Base-by-base conservation (phyloP, 2,888 invertebrate genomes). In the Drosophila putrida region DNA sequence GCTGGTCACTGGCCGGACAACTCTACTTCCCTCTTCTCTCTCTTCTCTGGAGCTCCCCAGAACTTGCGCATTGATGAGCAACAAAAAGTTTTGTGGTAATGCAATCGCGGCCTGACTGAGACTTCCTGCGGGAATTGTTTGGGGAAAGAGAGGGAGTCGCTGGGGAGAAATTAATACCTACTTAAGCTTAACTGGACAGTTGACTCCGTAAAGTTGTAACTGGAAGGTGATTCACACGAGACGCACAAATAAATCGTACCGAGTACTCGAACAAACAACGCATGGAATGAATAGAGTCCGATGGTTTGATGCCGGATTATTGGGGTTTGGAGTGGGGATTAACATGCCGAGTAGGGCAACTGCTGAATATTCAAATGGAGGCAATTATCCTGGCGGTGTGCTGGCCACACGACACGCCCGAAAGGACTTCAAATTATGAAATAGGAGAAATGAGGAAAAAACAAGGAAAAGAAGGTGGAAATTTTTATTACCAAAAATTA, bases 401-500 rank as follows among this genome's bases (percentile, higher is more conserved):
- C 64, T 53, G 61, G 61, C 54, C 77, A 59, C 49, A 44, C 65
- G 46, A 72, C 80, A 67, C 77, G 69, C 72, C 75, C 67, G 31
- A 51, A 50, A 64, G 53, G 78, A 64, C 57, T 60, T 54, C 62
- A 77, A 89, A 89, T 89, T 89, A 88, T 83, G 68, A 86, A 36
- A n/a, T 9, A 41, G 15, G 54, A 80, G 71, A 75, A 77, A 68
- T 28, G 39, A 47, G 8, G 9, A 11, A 27, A 15, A 47, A 36
- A 13, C n/a, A 4, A 35, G 36, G 25, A 64, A 57, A 43, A 63
- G 41, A 39, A 62, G 35, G 38, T 39, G 44, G 36, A 60, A 51
- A 62, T 89, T 89, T 90, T 90, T 90, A 90, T 90, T 78, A 83
- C 90, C 88, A 71, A 88, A 90, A 90, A 90, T 90, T 90, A 88